Percentiles rank a stretch among this genome's conserved stretches.
phyloP scores from a whole-genome alignment of 2,113 vertebrate genomes.

The Phycodurus eques region DNA sequence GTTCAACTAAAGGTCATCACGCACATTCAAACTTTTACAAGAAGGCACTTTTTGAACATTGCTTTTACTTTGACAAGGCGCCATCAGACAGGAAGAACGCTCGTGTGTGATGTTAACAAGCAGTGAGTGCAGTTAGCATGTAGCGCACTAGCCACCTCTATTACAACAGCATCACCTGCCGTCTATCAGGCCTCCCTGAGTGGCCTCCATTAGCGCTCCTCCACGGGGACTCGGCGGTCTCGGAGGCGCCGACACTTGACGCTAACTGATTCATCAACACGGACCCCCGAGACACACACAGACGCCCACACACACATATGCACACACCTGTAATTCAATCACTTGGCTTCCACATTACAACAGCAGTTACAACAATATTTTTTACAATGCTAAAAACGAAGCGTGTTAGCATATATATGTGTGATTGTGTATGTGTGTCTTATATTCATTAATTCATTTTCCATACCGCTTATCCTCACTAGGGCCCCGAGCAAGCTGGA shows the following conservation, averaged over 20 bases:
- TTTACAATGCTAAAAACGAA: not conserved
- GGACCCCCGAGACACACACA: not conserved
- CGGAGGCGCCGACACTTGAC: not conserved
- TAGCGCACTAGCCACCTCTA: not conserved
- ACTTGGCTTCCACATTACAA: too few relatives aligned
- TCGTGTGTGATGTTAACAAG: not conserved
- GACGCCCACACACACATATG: not conserved
- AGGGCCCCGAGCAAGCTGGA: too few relatives aligned
- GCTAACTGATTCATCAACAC: not conserved
- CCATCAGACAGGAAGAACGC: not conserved
- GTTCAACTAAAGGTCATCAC: too few relatives aligned
- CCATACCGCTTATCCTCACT: too few relatives aligned
- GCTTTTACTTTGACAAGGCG: not conserved
- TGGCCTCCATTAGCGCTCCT: constrained; percentile 4
- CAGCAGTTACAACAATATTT: not conserved
- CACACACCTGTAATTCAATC: not conserved
- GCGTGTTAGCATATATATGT: not conserved
- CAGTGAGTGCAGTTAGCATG: not conserved
- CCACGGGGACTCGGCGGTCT: not conserved
- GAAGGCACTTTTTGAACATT: too few relatives aligned
- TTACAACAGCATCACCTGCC: not conserved
- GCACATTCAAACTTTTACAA: too few relatives aligned
- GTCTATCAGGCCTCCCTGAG: not conserved
- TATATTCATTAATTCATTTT: too few relatives aligned
- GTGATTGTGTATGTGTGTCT: too few relatives aligned